phyloP scores from a whole-genome alignment of 2,888 invertebrate species.

The Philaethria dido region DNA sequence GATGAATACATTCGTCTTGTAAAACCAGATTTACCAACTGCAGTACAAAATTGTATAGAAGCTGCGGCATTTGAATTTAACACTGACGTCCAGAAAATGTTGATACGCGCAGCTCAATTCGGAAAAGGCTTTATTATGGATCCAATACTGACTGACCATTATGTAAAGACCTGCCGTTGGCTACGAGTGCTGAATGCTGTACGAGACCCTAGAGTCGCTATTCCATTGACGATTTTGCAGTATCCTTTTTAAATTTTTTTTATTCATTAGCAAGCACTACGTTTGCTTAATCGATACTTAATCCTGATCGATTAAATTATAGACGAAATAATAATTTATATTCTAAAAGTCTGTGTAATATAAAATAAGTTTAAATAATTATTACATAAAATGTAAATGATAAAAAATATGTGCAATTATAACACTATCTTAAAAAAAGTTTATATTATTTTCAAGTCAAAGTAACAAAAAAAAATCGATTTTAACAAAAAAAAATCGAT shows the following conservation, averaged over 20 bases:
- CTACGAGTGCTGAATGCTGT: slow-evolving; percentile 96
- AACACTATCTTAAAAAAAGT: too few species aligned
- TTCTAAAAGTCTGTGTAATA: too few species aligned
- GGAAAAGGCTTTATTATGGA: slow-evolving; percentile 95
- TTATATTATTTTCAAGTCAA: too few species aligned
- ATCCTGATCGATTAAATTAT: too few species aligned
- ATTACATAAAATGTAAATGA: too few species aligned
- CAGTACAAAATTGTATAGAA: slow-evolving; percentile 95
- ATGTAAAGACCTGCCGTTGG: slow-evolving; percentile 93
- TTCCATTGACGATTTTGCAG: slow-evolving; percentile 96
- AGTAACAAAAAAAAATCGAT: too few species aligned
- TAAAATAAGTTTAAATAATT: too few species aligned
- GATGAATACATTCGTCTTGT: slow-evolving; percentile 97
- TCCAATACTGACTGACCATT: slow-evolving; percentile 88
- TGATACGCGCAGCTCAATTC: slow-evolving; percentile 96
- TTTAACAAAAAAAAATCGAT: too few species aligned
- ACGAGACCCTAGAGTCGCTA: slow-evolving; percentile 92
- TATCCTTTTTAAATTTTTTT: slow-evolving; percentile 84
- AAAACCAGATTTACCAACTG: slow-evolving; percentile 89
- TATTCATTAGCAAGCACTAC: too few species aligned
- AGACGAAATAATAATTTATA: too few species aligned
- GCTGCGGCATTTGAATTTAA: slow-evolving; percentile 96
- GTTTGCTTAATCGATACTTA: too few species aligned
- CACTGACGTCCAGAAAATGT: slow-evolving; percentile 93
- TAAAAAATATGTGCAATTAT: too few species aligned